These are phyloP conservation scores for Burhinus oedicnemus DNA, from an alignment of 2,113 vertebrate species.

Conservation along the genomic window DNA sequence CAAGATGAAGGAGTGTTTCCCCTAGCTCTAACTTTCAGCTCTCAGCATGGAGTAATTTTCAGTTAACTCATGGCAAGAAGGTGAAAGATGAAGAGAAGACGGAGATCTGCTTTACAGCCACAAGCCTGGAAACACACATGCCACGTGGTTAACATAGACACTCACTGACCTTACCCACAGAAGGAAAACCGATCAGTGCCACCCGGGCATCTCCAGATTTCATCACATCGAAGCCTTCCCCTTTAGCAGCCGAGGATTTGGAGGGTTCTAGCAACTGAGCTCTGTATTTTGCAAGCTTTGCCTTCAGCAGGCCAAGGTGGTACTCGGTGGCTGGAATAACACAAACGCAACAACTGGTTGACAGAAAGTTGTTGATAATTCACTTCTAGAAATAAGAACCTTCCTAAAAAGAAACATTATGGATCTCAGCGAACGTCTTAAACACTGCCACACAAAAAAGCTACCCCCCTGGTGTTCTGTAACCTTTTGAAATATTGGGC, in stretches of 20 bases:
- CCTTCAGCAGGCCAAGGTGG: slow-evolving; percentile 95
- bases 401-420: fast-evolving
- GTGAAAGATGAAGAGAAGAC: fast-evolving
- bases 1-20: fast-evolving
- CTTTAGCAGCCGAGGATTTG: slow-evolving; percentile 90
- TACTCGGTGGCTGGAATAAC: slow-evolving; percentile 90
- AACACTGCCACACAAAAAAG: fast-evolving
- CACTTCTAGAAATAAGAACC: not conserved
- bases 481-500: not conserved
- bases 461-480: fast-evolving
- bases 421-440: fast-evolving
- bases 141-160: not conserved
- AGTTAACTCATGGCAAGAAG: not conserved
- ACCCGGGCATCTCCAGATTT: slow-evolving; percentile 97
- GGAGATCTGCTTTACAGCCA: not conserved
- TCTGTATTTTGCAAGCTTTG: slow-evolving; percentile 96
- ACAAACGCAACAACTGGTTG: not conserved
- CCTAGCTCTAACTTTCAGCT: not conserved
- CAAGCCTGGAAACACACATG: fast-evolving
- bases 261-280: slow-evolving; percentile 94
- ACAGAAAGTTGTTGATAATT: not conserved
- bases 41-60: fast-evolving
- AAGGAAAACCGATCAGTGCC: slow-evolving; percentile 97
- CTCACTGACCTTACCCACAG: slow-evolving; percentile 95
- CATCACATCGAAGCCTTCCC: slow-evolving; percentile 99